Evolutionary conservation across 2,888 invertebrate genomes (phyloP).

Genomic region (Neuroscelio doddi): DNA sequence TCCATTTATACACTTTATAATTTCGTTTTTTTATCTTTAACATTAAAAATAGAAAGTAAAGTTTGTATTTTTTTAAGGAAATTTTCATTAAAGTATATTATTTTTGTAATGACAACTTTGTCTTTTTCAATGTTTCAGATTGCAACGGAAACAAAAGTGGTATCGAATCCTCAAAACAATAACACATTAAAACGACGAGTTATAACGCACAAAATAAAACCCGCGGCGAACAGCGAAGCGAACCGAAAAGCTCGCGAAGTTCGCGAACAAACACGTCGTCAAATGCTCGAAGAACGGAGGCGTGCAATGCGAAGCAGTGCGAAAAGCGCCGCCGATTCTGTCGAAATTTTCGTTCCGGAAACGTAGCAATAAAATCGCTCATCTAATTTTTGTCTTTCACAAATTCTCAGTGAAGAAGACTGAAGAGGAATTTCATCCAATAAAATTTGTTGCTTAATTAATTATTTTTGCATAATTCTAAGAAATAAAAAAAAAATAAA

Average conservation of each 20-base stretch:
- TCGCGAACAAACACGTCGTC: constrained; percentile 80
- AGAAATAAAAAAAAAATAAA: too few species aligned
- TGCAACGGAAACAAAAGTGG: constrained; percentile 54
- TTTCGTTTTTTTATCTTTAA: not conserved
- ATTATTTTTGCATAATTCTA: too few species aligned
- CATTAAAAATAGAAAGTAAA: too few species aligned
- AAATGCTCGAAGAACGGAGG: constrained; percentile 85
- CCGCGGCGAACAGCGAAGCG: constrained; percentile 69
- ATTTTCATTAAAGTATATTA: too few species aligned
- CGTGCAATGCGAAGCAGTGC: constrained; percentile 73
- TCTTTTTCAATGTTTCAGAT: constrained; percentile 50
- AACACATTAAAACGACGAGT: constrained; percentile 60
- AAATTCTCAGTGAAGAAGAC: too few species aligned
- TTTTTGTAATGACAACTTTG: too few species aligned
- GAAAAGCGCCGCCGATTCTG: constrained; percentile 57
- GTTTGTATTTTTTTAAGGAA: too few species aligned
- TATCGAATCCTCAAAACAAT: constrained; percentile 57
- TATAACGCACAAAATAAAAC: constrained; percentile 59
- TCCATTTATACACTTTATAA: not conserved
- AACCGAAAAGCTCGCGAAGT: constrained; percentile 76
- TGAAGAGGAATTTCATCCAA: constrained; percentile 16
- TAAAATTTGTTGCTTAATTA: too few species aligned
- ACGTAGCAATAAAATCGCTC: constrained; percentile 68
- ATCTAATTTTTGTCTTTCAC: constrained; percentile 14
- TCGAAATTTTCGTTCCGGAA: constrained; percentile 68